phyloP scores from a whole-genome alignment of 2,888 invertebrate genomes.

The Lasioglossum figueresi region DNA sequence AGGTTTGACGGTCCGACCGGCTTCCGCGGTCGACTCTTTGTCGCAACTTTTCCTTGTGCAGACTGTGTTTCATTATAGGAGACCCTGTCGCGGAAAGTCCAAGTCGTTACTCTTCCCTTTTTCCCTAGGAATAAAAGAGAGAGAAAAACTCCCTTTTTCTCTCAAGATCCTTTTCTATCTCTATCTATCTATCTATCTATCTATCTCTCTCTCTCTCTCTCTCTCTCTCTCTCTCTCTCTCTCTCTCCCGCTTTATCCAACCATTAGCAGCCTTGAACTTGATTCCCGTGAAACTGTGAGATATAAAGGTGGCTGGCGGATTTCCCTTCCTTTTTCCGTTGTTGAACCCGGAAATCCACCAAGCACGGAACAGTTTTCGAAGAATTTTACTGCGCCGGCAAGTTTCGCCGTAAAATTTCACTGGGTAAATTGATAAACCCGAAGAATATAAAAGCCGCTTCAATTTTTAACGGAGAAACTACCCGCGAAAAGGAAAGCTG shows the following conservation, averaged over 20 bases:
- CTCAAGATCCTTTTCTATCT: neutral
- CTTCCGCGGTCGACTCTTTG: conserved; percentile 1
- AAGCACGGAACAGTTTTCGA: neutral
- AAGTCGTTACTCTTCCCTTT: neutral
- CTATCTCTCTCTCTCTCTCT: neutral
- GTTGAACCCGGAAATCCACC: neutral
- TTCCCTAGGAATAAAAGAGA: neutral
- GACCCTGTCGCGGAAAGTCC: neutral
- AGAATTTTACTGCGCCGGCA: neutral
- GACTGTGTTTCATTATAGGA: neutral
- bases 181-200: no score
- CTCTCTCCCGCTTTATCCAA: neutral
- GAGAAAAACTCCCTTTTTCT: neutral
- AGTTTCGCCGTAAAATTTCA: neutral
- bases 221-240: neutral
- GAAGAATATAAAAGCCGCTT: neutral
- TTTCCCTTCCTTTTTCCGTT: neutral
- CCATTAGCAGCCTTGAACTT: neutral
- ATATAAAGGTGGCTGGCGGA: neutral
- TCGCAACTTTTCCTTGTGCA: neutral
- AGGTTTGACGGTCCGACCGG: conserved; percentile 32
- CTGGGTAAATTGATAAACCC: neutral
- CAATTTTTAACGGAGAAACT: neutral
- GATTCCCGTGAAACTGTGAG: neutral
- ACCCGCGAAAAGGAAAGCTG: neutral